These are phyloP conservation scores for Fratercula arctica DNA, from an alignment of 2,797 vertebrate species.

Conservation along the genomic window DNA sequence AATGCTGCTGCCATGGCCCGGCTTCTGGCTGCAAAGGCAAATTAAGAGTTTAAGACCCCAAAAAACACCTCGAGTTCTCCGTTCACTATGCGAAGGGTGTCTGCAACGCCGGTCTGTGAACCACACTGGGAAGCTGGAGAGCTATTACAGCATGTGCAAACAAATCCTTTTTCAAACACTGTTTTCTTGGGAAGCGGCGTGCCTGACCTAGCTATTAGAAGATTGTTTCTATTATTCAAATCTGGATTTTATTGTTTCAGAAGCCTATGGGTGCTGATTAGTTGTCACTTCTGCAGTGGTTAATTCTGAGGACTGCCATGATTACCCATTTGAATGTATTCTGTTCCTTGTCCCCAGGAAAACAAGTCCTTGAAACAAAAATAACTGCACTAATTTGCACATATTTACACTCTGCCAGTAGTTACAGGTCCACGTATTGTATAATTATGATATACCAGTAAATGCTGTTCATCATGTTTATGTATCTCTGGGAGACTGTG, in stretches of 20 bases:
- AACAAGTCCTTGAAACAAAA: background rate
- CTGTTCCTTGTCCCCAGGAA: background rate
- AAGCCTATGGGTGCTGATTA: background rate
- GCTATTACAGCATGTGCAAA: background rate
- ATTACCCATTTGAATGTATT: conserved; percentile 11
- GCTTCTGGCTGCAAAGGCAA: background rate
- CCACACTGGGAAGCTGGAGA: background rate
- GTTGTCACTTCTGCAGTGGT: conserved; percentile 10
- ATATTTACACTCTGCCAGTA: background rate
- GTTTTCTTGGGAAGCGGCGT: background rate
- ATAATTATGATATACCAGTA: background rate
- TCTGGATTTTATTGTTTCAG: background rate
- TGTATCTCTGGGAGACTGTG: background rate
- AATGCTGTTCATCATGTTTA: background rate
- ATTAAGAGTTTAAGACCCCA: background rate
- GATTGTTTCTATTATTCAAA: background rate
- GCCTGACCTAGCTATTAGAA: background rate
- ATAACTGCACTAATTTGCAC: background rate
- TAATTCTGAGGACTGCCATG: conserved; percentile 44
- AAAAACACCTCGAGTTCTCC: background rate
- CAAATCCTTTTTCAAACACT: background rate
- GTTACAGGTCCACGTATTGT: background rate
- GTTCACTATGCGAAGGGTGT: fast-evolving
- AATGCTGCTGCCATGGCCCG: background rate
- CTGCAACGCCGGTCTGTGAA: background rate